Conservation (phyloP, 2,113 vertebrate species). For the Herpetotheres cachinnans region DNA sequence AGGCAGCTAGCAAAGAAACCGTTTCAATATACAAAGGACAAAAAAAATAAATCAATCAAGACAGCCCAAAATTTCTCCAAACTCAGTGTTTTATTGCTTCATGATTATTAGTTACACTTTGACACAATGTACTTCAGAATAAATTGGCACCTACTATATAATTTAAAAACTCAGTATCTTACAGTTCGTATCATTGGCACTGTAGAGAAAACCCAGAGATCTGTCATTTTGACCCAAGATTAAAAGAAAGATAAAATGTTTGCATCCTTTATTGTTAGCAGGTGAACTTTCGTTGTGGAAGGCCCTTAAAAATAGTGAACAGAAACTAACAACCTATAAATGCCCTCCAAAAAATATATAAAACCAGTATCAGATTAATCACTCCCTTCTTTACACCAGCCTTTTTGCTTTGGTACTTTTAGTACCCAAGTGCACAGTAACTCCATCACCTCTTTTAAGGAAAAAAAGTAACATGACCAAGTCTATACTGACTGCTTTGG, state of each 20-base stretch:
- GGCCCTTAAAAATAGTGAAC: constrained; percentile 40
- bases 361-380: background rate
- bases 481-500: background rate
- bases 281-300: constrained; percentile 33
- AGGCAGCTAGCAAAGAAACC: background rate
- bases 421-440: constrained; percentile 29
- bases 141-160: constrained; percentile 25
- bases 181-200: background rate
- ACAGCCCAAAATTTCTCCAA: background rate
- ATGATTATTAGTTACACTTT: constrained; percentile 35
- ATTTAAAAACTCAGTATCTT: constrained; percentile 45
- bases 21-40: background rate
- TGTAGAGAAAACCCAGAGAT: background rate
- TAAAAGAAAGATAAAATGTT: constrained; percentile 62
- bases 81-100: constrained; percentile 53
- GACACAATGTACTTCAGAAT: background rate
- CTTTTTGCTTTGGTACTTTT: constrained; percentile 5
- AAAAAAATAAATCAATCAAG: background rate
- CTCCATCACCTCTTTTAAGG: background rate
- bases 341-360: background rate
- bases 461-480: background rate
- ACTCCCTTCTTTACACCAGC: constrained; percentile 1
- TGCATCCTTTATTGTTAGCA: constrained; percentile 21
- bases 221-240: constrained; percentile 7
- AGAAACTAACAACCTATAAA: background rate